phyloP scores from a whole-genome alignment of 2,113 vertebrate species.

The Istiophorus platypterus region DNA sequence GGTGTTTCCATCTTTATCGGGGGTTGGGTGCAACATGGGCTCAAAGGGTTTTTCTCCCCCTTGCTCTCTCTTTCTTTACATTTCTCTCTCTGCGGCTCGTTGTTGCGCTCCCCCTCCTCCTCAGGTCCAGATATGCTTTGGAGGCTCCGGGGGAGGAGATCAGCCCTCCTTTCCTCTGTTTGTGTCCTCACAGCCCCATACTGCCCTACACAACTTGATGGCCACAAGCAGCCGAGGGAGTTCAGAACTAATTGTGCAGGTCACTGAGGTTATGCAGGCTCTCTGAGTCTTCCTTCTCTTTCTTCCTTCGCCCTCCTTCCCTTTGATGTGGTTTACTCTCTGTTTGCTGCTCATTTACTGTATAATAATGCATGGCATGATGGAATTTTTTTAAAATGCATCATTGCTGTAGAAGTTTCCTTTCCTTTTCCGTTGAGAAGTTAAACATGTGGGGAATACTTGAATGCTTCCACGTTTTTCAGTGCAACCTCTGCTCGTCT shows the following conservation, averaged over 20 bases:
- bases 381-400: constrained; percentile 44
- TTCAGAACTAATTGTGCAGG: constrained; percentile 51
- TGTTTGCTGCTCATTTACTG: constrained; percentile 36
- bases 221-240: constrained; percentile 50
- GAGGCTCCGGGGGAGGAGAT: constrained; percentile 39
- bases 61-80: constrained; percentile 15
- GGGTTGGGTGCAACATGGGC: constrained; percentile 23
- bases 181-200: constrained; percentile 49
- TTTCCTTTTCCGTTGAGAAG: constrained; percentile 23
- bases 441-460: constrained; percentile 52
- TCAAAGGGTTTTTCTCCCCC: constrained; percentile 20
- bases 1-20: constrained; percentile 45
- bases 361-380: constrained; percentile 59
- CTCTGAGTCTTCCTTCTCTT: constrained; percentile 31
- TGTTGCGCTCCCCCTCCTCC: constrained; percentile 38
- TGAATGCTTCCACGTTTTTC: constrained; percentile 22
- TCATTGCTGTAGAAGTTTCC: not conserved
- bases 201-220: constrained; percentile 26
- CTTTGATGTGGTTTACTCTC: constrained; percentile 44
- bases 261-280: constrained; percentile 53
- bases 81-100: not conserved
- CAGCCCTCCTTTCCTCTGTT: constrained; percentile 40
- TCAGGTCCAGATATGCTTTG: constrained; percentile 32
- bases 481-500: constrained; percentile 58
- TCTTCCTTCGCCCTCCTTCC: constrained; percentile 16